phyloP scores from a whole-genome alignment of 2,797 vertebrate species.

The Pangasius djambal region DNA sequence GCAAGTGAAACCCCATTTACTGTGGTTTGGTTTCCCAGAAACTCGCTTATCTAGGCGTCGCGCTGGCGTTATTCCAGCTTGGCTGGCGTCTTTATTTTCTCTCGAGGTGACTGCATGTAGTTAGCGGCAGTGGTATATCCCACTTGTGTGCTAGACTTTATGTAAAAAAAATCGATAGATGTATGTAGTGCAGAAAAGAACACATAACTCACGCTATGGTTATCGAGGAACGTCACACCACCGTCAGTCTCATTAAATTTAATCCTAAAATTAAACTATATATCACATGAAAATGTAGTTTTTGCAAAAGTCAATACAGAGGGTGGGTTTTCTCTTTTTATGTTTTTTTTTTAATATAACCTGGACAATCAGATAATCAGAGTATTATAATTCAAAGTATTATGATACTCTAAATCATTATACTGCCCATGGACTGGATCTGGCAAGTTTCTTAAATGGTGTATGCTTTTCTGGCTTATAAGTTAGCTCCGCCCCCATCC shows the following conservation, averaged over 20 bases:
- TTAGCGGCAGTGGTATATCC: background rate
- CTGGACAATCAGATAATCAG: no score
- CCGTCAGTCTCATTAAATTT: background rate
- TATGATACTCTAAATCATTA: background rate
- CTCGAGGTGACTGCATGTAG: background rate
- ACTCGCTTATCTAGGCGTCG: background rate
- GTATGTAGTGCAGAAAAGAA: no score
- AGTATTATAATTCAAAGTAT: no score
- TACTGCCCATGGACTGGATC: background rate
- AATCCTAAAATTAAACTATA: no score
- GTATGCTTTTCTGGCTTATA: background rate
- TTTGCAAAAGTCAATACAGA: no score
- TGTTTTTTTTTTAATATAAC: no score
- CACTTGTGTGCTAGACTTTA: background rate
- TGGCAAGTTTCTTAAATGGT: background rate
- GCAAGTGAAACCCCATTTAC: background rate
- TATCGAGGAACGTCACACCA: background rate
- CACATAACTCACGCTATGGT: no score
- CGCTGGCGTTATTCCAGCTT: background rate
- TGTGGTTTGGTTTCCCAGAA: background rate
- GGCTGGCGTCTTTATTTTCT: background rate
- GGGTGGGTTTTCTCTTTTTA: no score
- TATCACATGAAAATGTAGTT: background rate
- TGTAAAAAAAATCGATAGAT: no score
- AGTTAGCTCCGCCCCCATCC: background rate